phyloP scores from a whole-genome alignment of 1,140 invertebrate species.

The Drosophila serrata region DNA sequence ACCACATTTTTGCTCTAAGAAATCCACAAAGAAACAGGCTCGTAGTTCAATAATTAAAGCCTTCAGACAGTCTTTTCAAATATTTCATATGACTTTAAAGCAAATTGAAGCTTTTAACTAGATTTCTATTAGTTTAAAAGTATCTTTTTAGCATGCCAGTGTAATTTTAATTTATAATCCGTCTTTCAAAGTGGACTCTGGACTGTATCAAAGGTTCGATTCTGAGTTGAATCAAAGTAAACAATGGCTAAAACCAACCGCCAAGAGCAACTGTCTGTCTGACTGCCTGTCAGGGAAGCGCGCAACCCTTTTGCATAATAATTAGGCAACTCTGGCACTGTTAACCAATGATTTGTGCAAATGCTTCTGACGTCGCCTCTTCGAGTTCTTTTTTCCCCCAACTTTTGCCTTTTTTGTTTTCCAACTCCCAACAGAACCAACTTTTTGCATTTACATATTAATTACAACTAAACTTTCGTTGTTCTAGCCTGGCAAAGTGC shows the following conservation, averaged over 20 bases:
- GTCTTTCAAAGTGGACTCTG: not conserved
- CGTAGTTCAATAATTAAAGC: not conserved
- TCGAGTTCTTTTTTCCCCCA: conserved; percentile 27
- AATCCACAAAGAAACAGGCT: not conserved
- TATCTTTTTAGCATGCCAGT: not conserved
- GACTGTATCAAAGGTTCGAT: conserved; percentile 14
- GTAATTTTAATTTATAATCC: not conserved
- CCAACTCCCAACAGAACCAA: not conserved
- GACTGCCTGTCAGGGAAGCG: conserved; percentile 2
- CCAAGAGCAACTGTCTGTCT: not conserved
- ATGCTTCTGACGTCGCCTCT: conserved; percentile 60
- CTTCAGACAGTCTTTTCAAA: not conserved
- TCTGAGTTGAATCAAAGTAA: conserved; percentile 3
- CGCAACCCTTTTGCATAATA: conserved; percentile 54
- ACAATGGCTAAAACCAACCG: not conserved
- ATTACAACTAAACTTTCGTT: conserved; percentile 64
- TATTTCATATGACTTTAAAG: not conserved
- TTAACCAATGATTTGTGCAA: conserved; percentile 72
- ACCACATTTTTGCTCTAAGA: too few relatives aligned
- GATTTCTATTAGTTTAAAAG: not conserved
- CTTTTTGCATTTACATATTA: conserved; percentile 72
- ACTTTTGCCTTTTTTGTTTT: conserved; percentile 9
- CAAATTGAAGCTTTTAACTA: too few relatives aligned
- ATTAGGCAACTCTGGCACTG: conserved; percentile 60
- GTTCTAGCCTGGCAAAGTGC: conserved; percentile 15